Base-by-base conservation (phyloP, 92 coral and sea anemone genomes). In the Porites divaricata region DNA sequence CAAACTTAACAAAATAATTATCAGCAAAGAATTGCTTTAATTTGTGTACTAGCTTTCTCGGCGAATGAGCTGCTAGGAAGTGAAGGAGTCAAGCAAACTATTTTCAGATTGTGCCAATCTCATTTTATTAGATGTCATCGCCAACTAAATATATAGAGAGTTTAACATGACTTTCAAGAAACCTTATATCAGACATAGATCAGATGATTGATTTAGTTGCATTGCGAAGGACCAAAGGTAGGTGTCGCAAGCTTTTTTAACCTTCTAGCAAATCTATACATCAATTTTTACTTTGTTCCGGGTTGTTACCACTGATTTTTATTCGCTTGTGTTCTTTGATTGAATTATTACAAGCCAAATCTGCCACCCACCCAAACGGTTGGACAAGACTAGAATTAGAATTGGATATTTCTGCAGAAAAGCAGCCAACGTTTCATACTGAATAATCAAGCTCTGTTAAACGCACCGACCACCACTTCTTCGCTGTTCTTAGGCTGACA, bases 41-140 rank as follows among this genome's bases (percentile, higher is more conserved):
- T 71, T 70, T 15, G 9, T 81, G 20, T 22, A 68, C 35, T 23
- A 28, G 61, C 53, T 53, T 67, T 66, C 41, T 65, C 12, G 16
- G 76, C 85, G 85, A 69, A 80, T 80, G 63, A 80, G 76, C 66
- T 70, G 45, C 45, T 25, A 72, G 75, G 52, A 71, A 16, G 61
- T 70, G 61, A 59, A 71, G 48, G 23, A 71, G 59, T 71, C 70
- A 49, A 62, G 45, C 45, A 35, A 35, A 35, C 45, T 35, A 45
- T 17, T 35, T 48, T 20, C 11, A 53, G 35, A 1, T 41, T 45
- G 62, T 17, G 70, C 61, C 50, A 49, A 81, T 59, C 52, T 49
- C 45, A 21, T 21, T 35, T 35, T 24, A 12, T 20, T 53, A 67
- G 49, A 9, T 80, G 84, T 80, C 84, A 80, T 67, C 84, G n/a